Conservation (phyloP, 2,888 invertebrate species). For the Branchipolynoe longqiensis region DNA sequence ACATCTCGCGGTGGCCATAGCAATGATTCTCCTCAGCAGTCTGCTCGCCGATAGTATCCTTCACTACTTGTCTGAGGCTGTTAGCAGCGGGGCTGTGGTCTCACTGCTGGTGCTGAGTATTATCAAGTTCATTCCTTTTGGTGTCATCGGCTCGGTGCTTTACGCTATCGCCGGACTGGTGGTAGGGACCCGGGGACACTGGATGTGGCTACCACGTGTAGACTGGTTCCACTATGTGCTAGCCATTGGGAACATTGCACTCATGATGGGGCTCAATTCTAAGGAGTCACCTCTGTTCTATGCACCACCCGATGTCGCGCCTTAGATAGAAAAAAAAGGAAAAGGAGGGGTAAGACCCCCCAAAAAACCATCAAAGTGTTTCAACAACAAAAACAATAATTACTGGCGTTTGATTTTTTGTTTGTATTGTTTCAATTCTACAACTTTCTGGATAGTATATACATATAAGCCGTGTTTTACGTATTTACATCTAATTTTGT, state of each 20-base stretch:
- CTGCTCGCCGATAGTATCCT: slow-evolving; percentile 68
- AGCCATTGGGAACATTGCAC: slow-evolving; percentile 73
- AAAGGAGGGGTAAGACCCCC: too few relatives aligned
- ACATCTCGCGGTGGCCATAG: slow-evolving; percentile 48
- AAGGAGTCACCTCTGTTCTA: slow-evolving; percentile 48
- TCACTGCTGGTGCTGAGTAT: slow-evolving; percentile 72
- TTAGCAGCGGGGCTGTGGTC: slow-evolving; percentile 75
- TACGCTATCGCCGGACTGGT: slow-evolving; percentile 74
- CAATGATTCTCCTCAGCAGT: slow-evolving; percentile 68
- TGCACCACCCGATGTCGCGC: too few relatives aligned
- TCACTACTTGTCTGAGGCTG: slow-evolving; percentile 70
- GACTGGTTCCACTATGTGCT: slow-evolving; percentile 77
- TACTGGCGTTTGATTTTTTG: too few relatives aligned
- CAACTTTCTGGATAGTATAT: too few relatives aligned
- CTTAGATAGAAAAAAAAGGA: too few relatives aligned
- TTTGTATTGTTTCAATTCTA: too few relatives aligned
- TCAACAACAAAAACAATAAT: too few relatives aligned
- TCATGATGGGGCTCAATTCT: slow-evolving; percentile 62
- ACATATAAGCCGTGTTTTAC: too few relatives aligned
- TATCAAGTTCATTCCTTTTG: slow-evolving; percentile 71
- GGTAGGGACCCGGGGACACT: slow-evolving; percentile 72
- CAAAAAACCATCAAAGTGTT: too few relatives aligned
- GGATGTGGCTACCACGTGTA: slow-evolving; percentile 71
- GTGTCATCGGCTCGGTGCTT: slow-evolving; percentile 68
- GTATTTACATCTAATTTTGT: too few relatives aligned